These are phyloP conservation scores for Isurus oxyrinchus DNA, from an alignment of 2,113 vertebrate genomes.

Conservation along the genomic window DNA sequence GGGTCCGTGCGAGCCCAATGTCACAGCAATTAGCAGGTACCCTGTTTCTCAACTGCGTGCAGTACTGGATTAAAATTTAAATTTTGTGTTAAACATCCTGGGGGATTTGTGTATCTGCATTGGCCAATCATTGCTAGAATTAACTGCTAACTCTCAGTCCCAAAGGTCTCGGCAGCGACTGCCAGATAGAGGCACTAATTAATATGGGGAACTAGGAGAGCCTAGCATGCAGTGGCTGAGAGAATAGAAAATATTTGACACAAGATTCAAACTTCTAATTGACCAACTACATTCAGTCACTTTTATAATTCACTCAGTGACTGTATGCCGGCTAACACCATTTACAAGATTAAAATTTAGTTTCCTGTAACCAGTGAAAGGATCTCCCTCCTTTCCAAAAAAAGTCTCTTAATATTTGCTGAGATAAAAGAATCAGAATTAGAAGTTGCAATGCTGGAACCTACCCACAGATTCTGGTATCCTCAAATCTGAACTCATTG, in stretches of 20 bases:
- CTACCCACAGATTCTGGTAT: too few species aligned
- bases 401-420: not conserved
- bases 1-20: not conserved
- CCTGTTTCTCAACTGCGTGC: not conserved
- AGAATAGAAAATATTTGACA: not conserved
- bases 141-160: not conserved
- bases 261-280: not conserved
- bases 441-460: not conserved
- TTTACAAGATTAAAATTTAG: not conserved
- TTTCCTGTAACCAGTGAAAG: not conserved
- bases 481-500: not conserved
- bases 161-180: not conserved
- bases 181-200: not conserved
- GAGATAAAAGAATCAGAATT: not conserved
- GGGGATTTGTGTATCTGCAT: not conserved
- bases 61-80: not conserved
- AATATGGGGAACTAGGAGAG: not conserved
- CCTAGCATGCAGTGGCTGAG: not conserved
- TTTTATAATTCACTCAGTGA: not conserved
- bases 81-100: not conserved
- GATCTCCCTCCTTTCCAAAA: not conserved
- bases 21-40: not conserved
- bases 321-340: not conserved
- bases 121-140: not conserved
- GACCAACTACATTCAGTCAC: not conserved